Evolutionary conservation across 2,888 invertebrate genomes (phyloP).

Genomic region (Xestoiulus laeticollis): DNA sequence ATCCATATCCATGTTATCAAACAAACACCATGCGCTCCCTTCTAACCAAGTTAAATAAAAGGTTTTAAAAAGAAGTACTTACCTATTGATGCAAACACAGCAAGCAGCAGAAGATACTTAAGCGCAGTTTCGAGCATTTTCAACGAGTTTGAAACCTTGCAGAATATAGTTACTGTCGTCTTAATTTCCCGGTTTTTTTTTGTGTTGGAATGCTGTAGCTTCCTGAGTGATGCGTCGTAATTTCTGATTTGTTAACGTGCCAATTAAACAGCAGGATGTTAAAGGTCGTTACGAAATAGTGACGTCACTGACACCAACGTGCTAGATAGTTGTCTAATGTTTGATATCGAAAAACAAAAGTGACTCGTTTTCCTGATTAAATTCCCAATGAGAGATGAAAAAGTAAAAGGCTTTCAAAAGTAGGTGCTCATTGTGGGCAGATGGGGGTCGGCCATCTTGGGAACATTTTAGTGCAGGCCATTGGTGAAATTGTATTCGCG

Average conservation of each 20-base stretch:
- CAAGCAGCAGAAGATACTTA: background rate
- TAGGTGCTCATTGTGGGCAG: background rate
- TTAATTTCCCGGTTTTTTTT: background rate
- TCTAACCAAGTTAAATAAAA: too few relatives aligned
- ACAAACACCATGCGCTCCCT: too few relatives aligned
- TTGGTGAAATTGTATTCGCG: background rate
- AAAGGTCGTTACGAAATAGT: background rate
- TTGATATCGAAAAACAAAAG: background rate
- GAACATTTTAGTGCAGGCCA: background rate
- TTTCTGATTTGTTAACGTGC: background rate
- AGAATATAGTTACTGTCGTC: background rate
- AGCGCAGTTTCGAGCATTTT: background rate
- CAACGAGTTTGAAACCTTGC: background rate
- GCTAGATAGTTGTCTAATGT: background rate
- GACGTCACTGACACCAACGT: slow-evolving; percentile 26
- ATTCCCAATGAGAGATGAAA: background rate
- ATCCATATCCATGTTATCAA: background rate
- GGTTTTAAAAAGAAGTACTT: too few relatives aligned
- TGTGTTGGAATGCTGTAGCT: too few relatives aligned
- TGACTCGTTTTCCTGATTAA: background rate
- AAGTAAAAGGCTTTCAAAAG: background rate
- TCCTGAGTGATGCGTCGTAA: background rate
- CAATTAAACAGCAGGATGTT: background rate
- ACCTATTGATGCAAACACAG: background rate
- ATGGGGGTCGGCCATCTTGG: slow-evolving; percentile 5